Evolutionary conservation across 2,113 vertebrate genomes (phyloP), one percentile per base, ranked within the genome.

Genomic region (Centropus unirufus): DNA sequence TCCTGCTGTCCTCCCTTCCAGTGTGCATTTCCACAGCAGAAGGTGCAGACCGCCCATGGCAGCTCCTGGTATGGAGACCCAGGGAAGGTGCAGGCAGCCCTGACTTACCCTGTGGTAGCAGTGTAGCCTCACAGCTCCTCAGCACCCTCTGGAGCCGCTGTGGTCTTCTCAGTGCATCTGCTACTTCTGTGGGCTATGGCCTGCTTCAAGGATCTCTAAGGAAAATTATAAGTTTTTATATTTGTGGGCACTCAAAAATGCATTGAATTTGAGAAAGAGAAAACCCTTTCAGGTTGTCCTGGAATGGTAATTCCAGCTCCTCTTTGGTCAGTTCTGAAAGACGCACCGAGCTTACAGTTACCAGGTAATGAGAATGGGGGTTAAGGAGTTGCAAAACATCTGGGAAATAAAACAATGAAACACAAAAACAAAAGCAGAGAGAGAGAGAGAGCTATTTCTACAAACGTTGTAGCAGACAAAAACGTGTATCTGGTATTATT

Each of bases 1-100:
- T 47, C 32, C 49, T 77, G 78, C 29, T 3, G 4, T 59, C 34
- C 22, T 63, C 14, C 39, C 17, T 40, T 46, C 19, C 0, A 0
- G 39, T 27, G 34, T 58, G 21, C 12, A 12, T 57, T 82, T 82
- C 64, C 52, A 40, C 30, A 62, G 79, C 19, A 79, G 70, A 59
- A 36, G 19, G 66, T 32, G 27, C 34, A 51, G 58, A 63, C 1
- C 11, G 36, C 11, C 52, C 13, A 9, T 29, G 39, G 44, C 39
- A 87, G 49, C 36, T 93, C 63, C 63, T 76, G 30, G 52, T 67
- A 29, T 61, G 62, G 69, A 34, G 23, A 13, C 55, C 44, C 51
- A 15, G 27, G 34, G 34, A 40, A 46, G 39, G 44, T 57, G 20
- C 24, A 44, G 83, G n/a, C 36, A 84, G 51, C 17, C 20, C 16